Evolutionary conservation across 92 coral and sea anemone genomes (phyloP), one percentile per base, ranked within the genome.

Genomic region (Heliopora coerulea): DNA sequence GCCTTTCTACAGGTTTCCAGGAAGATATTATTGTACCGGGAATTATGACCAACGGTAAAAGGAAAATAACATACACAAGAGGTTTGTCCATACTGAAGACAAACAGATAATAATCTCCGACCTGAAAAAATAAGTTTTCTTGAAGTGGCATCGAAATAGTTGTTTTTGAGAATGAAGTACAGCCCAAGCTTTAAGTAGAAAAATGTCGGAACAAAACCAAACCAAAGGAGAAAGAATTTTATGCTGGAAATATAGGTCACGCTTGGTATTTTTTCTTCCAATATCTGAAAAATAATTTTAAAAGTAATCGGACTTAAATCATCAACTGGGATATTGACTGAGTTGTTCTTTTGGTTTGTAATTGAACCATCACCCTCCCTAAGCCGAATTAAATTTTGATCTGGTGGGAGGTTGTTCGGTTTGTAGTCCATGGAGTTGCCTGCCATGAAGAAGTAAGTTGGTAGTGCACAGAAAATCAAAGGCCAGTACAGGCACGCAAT

Each of bases 271-370:
- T n/a, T 37, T 4, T 37, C 11, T 37, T 6, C 21, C 5, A 23
- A 17, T 17, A 17, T 50, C 17, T 50, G 58, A 29, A 81, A 29
- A 64, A 81, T 37, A 50, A 42, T 33, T 56, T 49, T 28, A 18
- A 58, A 34, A 21, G 65, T 74, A 20, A 81, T 49, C 17, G 85
- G 85, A 31, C 85, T 81, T 9, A 42, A 81, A 40, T 81, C 80
- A 59, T 74, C 85, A 21, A 81, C 59, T 33, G 67, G 74, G 48
- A 73, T 27, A 24, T 68, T 31, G 75, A 23, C 40, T 68, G 59
- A 18, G n/a, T n/a, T n/a, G n/a, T n/a, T n/a, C n/a, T n/a, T n/a
- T n/a, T n/a, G n/a, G n/a, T n/a, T n/a, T n/a, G n/a, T n/a, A n/a
- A n/a, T n/a, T n/a, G n/a, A n/a, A n/a, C n/a, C n/a, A n/a, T n/a